Evolutionary conservation across 2,113 vertebrate species (phyloP).

Genomic region (Octodon degus): DNA sequence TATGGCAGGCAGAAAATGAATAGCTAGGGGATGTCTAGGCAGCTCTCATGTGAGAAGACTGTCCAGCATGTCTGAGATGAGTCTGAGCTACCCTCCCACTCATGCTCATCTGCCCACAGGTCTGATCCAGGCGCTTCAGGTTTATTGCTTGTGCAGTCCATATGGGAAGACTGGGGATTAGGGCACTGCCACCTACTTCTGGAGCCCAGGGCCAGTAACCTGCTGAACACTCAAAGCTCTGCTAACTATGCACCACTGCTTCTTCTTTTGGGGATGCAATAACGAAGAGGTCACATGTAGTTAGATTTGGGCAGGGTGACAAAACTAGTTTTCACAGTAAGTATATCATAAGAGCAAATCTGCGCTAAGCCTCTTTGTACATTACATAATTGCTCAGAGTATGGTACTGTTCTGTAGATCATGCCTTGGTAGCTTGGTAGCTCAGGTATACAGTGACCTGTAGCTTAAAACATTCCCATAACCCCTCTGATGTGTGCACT

Average conservation of each 20-base stretch:
- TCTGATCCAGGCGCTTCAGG: neutral
- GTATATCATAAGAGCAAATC: neutral
- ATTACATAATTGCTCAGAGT: neutral
- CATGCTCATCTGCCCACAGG: accelerated
- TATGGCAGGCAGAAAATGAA: neutral
- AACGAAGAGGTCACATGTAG: neutral
- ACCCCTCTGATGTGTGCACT: neutral
- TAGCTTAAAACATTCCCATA: neutral
- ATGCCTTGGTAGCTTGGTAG: neutral
- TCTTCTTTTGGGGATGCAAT: neutral
- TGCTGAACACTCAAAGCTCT: accelerated
- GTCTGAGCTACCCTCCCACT: neutral
- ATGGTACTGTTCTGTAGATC: neutral
- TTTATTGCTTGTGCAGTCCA: neutral
- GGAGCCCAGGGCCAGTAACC: neutral
- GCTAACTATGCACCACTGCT: too few relatives aligned
- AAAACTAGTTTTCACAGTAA: neutral
- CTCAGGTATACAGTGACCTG: neutral
- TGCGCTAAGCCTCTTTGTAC: neutral
- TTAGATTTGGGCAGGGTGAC: neutral
- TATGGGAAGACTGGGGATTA: neutral
- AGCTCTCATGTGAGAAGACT: neutral
- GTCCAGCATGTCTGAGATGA: neutral
- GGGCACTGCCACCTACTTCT: too few relatives aligned
- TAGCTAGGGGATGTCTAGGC: neutral